phyloP scores from a whole-genome alignment of 2,888 invertebrate species.

The Panopea generosa region DNA sequence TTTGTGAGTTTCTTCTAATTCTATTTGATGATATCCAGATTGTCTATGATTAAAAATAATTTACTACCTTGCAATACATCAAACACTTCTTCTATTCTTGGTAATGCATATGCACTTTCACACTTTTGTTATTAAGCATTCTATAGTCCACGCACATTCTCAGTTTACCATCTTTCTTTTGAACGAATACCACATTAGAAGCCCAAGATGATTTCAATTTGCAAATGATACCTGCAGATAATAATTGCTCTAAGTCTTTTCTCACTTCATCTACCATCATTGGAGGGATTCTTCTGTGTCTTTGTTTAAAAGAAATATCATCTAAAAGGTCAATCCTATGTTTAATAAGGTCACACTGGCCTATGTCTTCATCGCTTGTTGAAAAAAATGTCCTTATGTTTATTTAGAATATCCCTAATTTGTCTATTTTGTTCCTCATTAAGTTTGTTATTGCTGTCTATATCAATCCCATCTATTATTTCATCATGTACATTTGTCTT shows the following conservation, averaged over 20 bases:
- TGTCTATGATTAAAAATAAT: conserved; percentile 17
- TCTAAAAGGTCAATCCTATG: conserved; percentile 19
- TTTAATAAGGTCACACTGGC: conserved; percentile 7
- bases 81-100: conserved; percentile 24
- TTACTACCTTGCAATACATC: conserved; percentile 13
- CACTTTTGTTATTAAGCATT: conserved; percentile 8
- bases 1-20: conserved; percentile 14
- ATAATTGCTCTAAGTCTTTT: conserved; percentile 54
- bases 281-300: conserved; percentile 20
- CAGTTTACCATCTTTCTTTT: conserved; percentile 20
- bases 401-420: not conserved
- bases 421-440: not conserved
- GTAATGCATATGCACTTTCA: conserved; percentile 11
- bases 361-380: conserved; percentile 14
- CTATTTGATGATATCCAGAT: conserved; percentile 24
- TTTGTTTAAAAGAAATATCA: conserved; percentile 21
- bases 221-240: conserved; percentile 14
- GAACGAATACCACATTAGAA: conserved; percentile 7
- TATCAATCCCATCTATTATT: conserved; percentile 1
- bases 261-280: conserved; percentile 24
- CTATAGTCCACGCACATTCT: conserved; percentile 20
- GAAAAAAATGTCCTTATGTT: conserved; percentile 27
- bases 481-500: not conserved
- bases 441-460: conserved; percentile 10
- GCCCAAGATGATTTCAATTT: conserved; percentile 8